Percentiles rank a stretch among this genome's conserved stretches.
phyloP scores from a whole-genome alignment of 2,797 vertebrate genomes.

The Eulemur rubriventer region DNA sequence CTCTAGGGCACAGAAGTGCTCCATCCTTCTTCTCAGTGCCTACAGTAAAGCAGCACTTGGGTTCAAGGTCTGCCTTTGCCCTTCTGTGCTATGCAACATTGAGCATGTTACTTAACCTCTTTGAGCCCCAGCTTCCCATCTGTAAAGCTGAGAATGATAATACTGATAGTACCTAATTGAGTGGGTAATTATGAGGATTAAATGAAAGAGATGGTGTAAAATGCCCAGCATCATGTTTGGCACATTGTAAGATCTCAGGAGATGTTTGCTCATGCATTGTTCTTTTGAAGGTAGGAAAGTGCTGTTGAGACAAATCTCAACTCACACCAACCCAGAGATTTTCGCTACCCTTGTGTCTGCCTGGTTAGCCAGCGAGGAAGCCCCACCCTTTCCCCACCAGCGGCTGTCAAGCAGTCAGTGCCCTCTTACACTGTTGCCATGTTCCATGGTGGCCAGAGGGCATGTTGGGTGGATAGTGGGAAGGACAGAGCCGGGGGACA shows the following conservation, averaged over 20 bases:
- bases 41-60: background rate
- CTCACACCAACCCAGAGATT: background rate
- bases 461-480: background rate
- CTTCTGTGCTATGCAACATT: background rate
- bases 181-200: constrained; percentile 37
- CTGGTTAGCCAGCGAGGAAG: background rate
- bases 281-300: background rate
- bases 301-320: background rate
- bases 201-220: background rate
- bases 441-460: background rate
- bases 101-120: background rate
- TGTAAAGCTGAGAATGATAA: background rate
- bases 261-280: background rate
- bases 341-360: background rate
- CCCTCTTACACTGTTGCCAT: fast-evolving
- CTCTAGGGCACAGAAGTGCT: fast-evolving
- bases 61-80: background rate
- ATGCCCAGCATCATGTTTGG: background rate
- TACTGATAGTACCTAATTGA: background rate
- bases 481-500: background rate
- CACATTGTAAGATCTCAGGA: background rate
- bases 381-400: background rate
- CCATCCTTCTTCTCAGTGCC: background rate
- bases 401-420: too few relatives aligned
- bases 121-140: background rate